Base-by-base conservation (phyloP, 2,888 invertebrate genomes). In the Agrotis clavis region DNA sequence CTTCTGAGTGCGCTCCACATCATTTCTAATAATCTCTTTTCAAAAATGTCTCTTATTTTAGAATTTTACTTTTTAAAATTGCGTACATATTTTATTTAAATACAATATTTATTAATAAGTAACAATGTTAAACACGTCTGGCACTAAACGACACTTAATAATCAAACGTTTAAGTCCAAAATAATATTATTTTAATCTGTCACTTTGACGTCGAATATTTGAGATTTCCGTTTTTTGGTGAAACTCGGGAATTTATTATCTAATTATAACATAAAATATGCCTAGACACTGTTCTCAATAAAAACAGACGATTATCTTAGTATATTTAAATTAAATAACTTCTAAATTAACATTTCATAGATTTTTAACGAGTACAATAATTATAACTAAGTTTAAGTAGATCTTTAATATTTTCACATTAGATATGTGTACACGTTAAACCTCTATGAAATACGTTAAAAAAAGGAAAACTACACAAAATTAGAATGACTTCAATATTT, bases 101-200 rank as follows among this genome's bases (percentile, higher is more conserved):
- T 87, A 87, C 82, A 84, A 79, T 86, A 84, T 85, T 85, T 86
- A 86, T 85, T 89, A 87, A 87, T 90, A 89, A 92, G 90, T 91
- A 92, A 93, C 93, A 92, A 90, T 90, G 79, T 87, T 86, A 89
- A 90, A 88, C 85, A 88, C 81, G 87, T 90, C 90, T 92, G 93
- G 92, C 92, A 92, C 92, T 90, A 89, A 88, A 87, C 83, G 86
- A 88, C 87, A 89, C 81, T 83, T 86, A 85, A 79, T 71, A 82
- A 77, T 71, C 63, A 75, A 78, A 73, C 71, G 63, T 71, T 68
- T 45, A 67, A 69, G 79, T 87, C 71, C 77, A 77, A 78, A 79
- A 76, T 69, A 30, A 45, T 57, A 57, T 73, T 62, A 63, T 71
- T 71, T 47, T 68, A 63, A 80, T 82, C 84, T 80, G 84, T 85